Evolutionary conservation across 2,888 invertebrate genomes (phyloP).

Genomic region (Dryocosmus kuriphilus): DNA sequence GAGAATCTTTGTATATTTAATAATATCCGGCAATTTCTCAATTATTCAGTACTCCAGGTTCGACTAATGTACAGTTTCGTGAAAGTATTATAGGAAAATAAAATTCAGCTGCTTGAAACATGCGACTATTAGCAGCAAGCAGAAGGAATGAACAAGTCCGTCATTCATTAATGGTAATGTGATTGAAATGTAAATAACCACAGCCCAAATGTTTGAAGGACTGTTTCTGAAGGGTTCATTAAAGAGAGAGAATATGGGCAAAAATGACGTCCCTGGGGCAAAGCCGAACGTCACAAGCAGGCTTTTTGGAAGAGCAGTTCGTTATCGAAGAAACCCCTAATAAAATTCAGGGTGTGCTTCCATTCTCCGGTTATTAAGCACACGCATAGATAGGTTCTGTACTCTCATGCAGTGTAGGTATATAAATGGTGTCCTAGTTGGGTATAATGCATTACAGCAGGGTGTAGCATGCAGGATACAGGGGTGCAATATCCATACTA

Average conservation of each 20-base stretch:
- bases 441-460: conserved; percentile 70
- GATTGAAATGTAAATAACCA: background rate
- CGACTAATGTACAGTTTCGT: no score
- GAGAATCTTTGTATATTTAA: no score
- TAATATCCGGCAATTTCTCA: no score
- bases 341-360: conserved; percentile 61
- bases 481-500: conserved; percentile 65
- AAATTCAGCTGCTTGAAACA: no score
- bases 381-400: conserved; percentile 10
- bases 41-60: no score
- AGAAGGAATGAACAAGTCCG: background rate
- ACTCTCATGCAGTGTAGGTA: conserved; percentile 52
- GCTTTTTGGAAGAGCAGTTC: background rate
- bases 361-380: conserved; percentile 51
- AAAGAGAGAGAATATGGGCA: background rate
- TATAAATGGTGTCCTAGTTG: conserved; percentile 66
- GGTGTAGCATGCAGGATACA: conserved; percentile 65
- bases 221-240: conserved; percentile 7
- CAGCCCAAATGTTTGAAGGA: background rate
- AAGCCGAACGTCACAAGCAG: background rate
- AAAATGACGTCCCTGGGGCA: background rate
- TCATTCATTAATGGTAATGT: background rate
- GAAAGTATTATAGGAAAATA: no score
- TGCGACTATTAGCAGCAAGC: no score
- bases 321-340: conserved; percentile 51